Evolutionary conservation across 64 coral and sea anemone genomes (phyloP), one percentile per base, ranked within the genome.

Genomic region (Dendronephthya gigantea): DNA sequence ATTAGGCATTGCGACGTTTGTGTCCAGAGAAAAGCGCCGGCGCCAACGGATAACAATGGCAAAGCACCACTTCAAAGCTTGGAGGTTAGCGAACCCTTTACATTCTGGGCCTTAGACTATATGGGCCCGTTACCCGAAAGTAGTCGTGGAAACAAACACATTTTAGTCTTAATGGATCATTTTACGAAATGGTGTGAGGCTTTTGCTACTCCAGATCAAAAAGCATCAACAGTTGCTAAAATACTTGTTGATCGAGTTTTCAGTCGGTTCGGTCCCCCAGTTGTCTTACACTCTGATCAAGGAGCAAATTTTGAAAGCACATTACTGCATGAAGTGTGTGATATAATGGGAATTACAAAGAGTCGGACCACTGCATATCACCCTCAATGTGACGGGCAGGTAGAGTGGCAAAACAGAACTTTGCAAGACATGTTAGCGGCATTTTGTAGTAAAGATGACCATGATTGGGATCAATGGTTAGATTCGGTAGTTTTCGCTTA

Each of bases 301-400:
- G 58, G 58, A 17, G 41, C 41, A 45, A 45, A 45, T 45, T 45
- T 45, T 11, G 41, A 45, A 45, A 45, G 41, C 41, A 45, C 41
- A 45, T 45, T 45, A 45, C 4, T 45, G 41, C 41, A 45, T 45
- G 41, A 45, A 45, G 41, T 45, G 29, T 66, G 58, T 66, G 58
- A 66, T 66, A n/a, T 66, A 66, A 66, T 66, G 58, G 58, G 58
- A 66, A 66, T 66, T 66, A 66, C 58, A 22, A 66, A 66, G 29
- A n/a, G 19, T 66, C 58, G 58, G 22, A 66, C 58, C 6, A 66
- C 58, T 22, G 58, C 58, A 30, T 66, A 66, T 66, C 58, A 66
- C 58, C 58, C 58, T 22, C 58, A 66, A 66, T n/a, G n/a, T n/a
- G n/a, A n/a, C n/a, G n/a, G n/a, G n/a, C n/a, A n/a, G n/a, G n/a